Evolutionary conservation across 1,140 invertebrate species (phyloP).

Genomic region (Drosophila teissieri): DNA sequence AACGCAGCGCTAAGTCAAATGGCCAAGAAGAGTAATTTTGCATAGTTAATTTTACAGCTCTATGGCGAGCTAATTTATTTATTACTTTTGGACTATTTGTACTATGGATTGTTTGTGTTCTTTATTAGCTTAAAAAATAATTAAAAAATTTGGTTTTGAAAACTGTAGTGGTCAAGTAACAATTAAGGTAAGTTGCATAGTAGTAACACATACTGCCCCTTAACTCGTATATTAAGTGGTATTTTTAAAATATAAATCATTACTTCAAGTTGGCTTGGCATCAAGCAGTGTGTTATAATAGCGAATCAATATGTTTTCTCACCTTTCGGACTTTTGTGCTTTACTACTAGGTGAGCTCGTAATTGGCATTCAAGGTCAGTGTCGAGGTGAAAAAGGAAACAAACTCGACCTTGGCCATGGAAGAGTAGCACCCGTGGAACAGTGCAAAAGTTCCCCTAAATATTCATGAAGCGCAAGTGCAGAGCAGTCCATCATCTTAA

Average conservation of each 20-base stretch:
- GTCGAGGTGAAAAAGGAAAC: neutral
- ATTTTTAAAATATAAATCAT: too few relatives aligned
- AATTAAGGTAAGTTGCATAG: too few relatives aligned
- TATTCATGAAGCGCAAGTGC: conserved; percentile 39
- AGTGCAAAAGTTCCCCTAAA: conserved; percentile 28
- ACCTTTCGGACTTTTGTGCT: neutral
- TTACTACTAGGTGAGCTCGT: neutral
- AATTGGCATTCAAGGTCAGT: conserved; percentile 15
- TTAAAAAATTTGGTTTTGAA: too few relatives aligned
- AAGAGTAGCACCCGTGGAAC: neutral
- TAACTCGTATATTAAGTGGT: too few relatives aligned
- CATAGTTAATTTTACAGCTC: too few relatives aligned
- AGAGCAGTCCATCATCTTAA: conserved; percentile 38
- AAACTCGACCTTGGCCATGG: conserved; percentile 25
- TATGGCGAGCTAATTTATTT: neutral
- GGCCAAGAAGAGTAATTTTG: conserved; percentile 11
- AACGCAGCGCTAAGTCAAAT: conserved; percentile 40
- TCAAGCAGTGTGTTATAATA: neutral
- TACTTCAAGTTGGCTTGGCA: neutral
- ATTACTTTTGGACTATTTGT: neutral
- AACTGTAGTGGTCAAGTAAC: too few relatives aligned
- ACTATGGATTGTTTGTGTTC: too few relatives aligned
- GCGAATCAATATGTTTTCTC: neutral
- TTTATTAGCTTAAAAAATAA: too few relatives aligned
- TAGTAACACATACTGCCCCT: too few relatives aligned